phyloP scores from a whole-genome alignment of 2,113 vertebrate genomes.

The Columba janthina region DNA sequence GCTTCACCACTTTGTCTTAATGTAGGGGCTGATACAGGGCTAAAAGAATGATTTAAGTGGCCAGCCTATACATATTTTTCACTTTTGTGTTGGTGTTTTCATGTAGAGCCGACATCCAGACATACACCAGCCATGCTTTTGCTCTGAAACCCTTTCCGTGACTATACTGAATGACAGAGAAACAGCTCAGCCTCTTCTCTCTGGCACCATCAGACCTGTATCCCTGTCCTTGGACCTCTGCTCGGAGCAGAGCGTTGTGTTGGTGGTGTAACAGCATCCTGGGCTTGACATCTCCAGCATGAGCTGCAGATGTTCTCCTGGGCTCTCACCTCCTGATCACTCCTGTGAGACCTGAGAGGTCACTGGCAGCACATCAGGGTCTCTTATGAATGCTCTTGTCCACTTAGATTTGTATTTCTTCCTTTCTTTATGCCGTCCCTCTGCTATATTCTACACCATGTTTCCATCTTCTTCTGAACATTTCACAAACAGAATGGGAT shows the following conservation, averaged over 20 bases:
- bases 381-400: neutral
- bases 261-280: fast-evolving
- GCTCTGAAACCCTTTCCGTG: neutral
- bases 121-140: fast-evolving
- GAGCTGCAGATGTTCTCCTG: neutral
- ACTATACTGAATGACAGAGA: neutral
- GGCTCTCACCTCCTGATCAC: no score
- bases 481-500: neutral
- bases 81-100: neutral
- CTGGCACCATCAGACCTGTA: no score
- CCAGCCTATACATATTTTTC: neutral
- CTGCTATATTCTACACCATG: fast-evolving
- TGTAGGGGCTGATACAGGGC: fast-evolving
- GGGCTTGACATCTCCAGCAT: neutral
- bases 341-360: neutral
- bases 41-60: fast-evolving
- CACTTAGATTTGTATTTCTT: neutral
- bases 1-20: neutral
- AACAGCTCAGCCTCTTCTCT: neutral
- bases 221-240: neutral
- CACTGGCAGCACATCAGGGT: no score
- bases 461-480: neutral
- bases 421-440: neutral
- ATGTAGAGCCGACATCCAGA: neutral
- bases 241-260: neutral